Conservation (phyloP, 2,888 invertebrate species). For the Leptinotarsa peninsularis region DNA sequence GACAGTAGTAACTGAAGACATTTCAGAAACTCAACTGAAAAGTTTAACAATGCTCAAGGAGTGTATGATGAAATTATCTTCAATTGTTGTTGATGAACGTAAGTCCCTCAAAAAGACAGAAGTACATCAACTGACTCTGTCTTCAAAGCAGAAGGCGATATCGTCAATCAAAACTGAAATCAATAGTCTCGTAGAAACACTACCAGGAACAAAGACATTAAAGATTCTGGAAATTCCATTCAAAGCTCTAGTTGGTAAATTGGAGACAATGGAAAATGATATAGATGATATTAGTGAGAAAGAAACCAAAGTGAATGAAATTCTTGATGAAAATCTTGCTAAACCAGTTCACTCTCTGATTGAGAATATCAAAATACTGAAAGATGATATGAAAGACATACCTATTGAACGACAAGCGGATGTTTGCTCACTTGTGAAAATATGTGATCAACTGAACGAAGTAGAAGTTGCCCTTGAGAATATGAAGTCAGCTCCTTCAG, state of each 20-base stretch:
- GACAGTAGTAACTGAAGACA: background rate
- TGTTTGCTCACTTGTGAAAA: background rate
- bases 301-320: too few species aligned
- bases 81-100: constrained; percentile 1
- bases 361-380: too few species aligned
- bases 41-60: background rate
- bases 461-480: background rate
- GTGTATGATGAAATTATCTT: background rate
- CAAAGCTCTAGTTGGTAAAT: constrained; percentile 31
- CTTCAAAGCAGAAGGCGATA: constrained; percentile 35
- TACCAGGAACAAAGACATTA: constrained; percentile 18
- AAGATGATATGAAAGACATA: too few species aligned
- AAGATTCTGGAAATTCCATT: constrained; percentile 29
- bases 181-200: background rate
- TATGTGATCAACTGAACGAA: background rate
- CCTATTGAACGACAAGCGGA: too few species aligned
- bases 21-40: background rate
- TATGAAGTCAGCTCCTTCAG: background rate
- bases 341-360: too few species aligned
- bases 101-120: constrained; percentile 26
- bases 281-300: too few species aligned
- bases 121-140: constrained; percentile 37
- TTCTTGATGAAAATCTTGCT: too few species aligned
- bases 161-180: constrained; percentile 26
- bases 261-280: constrained; percentile 12